Base-by-base conservation (phyloP, 2,113 vertebrate genomes). In the Bos javanicus region DNA sequence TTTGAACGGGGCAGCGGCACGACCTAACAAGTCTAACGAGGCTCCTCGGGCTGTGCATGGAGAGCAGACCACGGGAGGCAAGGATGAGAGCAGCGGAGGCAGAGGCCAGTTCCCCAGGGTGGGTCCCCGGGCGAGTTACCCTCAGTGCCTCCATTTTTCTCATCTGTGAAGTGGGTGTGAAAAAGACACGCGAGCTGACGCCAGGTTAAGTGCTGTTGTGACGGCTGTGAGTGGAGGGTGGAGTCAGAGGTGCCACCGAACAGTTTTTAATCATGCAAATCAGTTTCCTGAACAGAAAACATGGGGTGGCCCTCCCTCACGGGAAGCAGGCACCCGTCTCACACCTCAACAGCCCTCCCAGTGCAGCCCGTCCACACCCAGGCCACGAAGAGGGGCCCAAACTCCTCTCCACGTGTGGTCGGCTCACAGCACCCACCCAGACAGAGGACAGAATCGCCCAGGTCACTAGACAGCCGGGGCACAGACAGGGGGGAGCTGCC, bases 221-320 rank as follows among this genome's bases (percentile, higher is more conserved):
- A 48, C 3, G 14, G 48, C 80, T 30, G 0, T 2, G 28, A 15
- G 46, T 10, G 21, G 30, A 94, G 87, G 96, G 81, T 89, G 89
- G 88, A n/a, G 96, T 52, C 2, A 0, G 10, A 25, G 13, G 64
- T 30, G 52, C 56, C 7, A 5, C 6, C 48, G 10, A 87, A 87
- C 83, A 87, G 85, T 82, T 92, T 84, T 64, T 60, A 71, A 93
- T 88, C 93, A 96, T 95, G 93, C 93, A 97, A 97, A 97, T 86
- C 16, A 62, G 89, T 67, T 98, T 97, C 97, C 96, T 98, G 97
- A 89, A 83, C 82, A 90, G 62, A 95, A 88, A 97, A 96, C 94
- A 86, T 21, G 39, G 52, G 74, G 60, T 8, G 16, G 80, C 52
- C 86, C 67, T 78, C 82, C 17, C 57, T 30, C 88, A 81, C 86